Evolutionary conservation across 2,888 invertebrate species (phyloP).

Genomic region (Drosophila bunnanda): DNA sequence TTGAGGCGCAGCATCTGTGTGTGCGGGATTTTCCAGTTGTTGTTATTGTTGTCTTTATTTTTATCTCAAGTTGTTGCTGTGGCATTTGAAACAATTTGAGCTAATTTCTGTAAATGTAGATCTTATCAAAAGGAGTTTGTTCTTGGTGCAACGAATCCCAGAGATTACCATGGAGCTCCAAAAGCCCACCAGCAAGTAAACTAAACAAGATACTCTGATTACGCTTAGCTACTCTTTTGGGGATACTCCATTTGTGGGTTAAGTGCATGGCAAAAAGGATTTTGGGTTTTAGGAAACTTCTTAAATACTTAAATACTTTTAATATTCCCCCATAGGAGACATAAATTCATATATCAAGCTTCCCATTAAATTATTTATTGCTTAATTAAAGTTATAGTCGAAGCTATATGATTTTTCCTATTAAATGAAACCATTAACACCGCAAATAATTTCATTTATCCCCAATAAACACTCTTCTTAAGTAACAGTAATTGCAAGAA

Average conservation of each 20-base stretch:
- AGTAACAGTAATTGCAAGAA: slow-evolving; percentile 1
- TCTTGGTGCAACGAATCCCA: slow-evolving; percentile 19
- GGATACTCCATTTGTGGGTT: not conserved
- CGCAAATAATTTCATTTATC: not conserved
- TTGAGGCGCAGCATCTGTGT: slow-evolving; percentile 54
- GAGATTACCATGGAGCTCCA: slow-evolving; percentile 32
- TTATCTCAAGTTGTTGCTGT: slow-evolving; percentile 22
- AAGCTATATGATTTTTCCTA: not conserved
- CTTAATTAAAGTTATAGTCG: not conserved
- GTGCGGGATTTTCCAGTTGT: slow-evolving; percentile 49
- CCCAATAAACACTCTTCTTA: not conserved
- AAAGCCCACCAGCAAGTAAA: slow-evolving; percentile 8
- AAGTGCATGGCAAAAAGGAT: not conserved
- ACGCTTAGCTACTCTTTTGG: not conserved
- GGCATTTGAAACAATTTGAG: slow-evolving; percentile 60
- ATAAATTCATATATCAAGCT: not conserved
- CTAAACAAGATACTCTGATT: slow-evolving; percentile 8
- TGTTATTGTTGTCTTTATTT: slow-evolving; percentile 8
- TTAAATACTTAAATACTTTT: no score
- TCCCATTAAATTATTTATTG: not conserved
- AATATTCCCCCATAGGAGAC: no score
- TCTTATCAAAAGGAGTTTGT: slow-evolving; percentile 43
- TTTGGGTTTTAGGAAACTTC: not conserved
- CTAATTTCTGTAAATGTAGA: slow-evolving; percentile 51
- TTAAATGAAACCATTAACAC: not conserved